phyloP scores from a whole-genome alignment of 35 echinoderm and acorn worm species.

The Ophioderma brevispina region DNA sequence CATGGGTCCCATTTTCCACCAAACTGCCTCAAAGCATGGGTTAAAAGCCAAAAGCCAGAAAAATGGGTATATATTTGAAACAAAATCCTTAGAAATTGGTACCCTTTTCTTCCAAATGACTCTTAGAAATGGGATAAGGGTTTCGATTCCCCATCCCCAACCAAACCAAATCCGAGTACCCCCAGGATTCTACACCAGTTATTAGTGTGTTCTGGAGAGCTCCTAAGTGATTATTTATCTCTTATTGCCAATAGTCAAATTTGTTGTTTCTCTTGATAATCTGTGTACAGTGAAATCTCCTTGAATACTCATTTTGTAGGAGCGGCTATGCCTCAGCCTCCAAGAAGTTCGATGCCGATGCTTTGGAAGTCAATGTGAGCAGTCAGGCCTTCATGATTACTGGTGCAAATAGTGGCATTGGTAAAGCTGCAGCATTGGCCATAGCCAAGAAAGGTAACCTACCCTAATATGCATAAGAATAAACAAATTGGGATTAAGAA shows the following conservation, averaged over 20 bases:
- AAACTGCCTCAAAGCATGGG: too few species aligned
- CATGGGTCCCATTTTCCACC: too few species aligned
- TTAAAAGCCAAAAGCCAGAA: too few species aligned
- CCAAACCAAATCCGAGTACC: not conserved
- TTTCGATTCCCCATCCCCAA: not conserved
- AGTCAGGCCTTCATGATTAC: constrained; percentile 79
- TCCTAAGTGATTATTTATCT: not conserved
- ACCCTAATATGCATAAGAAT: too few species aligned
- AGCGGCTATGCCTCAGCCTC: constrained; percentile 73
- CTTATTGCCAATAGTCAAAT: not conserved
- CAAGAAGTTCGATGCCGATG: constrained; percentile 64
- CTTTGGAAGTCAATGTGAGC: constrained; percentile 61
- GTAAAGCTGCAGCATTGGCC: constrained; percentile 65
- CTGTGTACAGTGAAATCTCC: not conserved
- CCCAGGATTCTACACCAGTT: not conserved
- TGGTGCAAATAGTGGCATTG: constrained; percentile 96
- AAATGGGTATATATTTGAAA: too few species aligned
- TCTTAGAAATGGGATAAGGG: not conserved
- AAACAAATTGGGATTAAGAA: too few species aligned
- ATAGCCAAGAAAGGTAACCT: constrained; percentile 90
- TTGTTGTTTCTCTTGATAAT: not conserved
- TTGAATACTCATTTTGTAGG: constrained; percentile 42
- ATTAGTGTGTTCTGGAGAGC: too few species aligned
- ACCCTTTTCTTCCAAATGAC: too few species aligned
- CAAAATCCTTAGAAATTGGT: too few species aligned